Percentiles rank a stretch among this genome's conserved stretches.
Evolutionary conservation across 2,888 invertebrate genomes (phyloP).

Genomic region (Agriopis aurantiaria): DNA sequence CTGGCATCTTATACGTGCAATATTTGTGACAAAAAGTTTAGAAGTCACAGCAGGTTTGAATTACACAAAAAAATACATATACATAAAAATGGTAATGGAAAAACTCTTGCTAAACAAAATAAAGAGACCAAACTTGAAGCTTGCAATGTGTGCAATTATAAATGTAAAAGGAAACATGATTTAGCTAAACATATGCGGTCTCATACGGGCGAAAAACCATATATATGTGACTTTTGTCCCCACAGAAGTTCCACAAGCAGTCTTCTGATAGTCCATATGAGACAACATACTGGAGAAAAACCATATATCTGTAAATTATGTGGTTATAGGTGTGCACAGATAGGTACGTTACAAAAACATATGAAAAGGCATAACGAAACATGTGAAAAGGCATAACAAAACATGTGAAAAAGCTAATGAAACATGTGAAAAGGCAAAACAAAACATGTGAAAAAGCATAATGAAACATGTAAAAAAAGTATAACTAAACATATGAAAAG

Average conservation of each 20-base stretch:
- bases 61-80: not conserved
- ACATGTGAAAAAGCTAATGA: no score
- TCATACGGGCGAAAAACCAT: conserved; percentile 5
- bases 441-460: not conserved
- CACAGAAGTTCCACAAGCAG: not conserved
- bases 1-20: not conserved
- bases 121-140: no score
- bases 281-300: conserved; percentile 2
- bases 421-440: no score
- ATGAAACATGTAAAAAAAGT: no score
- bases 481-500: no score
- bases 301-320: not conserved
- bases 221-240: not conserved
- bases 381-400: not conserved
- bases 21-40: conserved; percentile 3
- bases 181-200: not conserved
- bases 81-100: not conserved
- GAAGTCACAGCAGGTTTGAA: not conserved
- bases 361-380: not conserved
- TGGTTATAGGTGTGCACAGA: not conserved
- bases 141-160: not conserved
- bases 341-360: not conserved
- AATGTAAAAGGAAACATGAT: not conserved
- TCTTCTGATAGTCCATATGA: not conserved
- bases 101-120: not conserved